Base-by-base conservation (phyloP, 92 coral and sea anemone genomes). In the Nematostella vectensis region DNA sequence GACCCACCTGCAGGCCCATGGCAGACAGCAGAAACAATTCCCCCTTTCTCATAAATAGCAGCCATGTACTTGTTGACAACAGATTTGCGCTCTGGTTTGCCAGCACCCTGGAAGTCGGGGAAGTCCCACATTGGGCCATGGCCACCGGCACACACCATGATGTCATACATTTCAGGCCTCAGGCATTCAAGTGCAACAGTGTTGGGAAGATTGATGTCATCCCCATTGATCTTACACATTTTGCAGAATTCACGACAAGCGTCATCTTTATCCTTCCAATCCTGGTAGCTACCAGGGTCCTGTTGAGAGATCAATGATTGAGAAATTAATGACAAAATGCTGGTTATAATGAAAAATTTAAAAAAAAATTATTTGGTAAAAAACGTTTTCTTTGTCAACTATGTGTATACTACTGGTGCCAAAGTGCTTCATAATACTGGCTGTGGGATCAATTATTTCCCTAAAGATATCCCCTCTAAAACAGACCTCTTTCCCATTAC, bases 111-210 rank as follows among this genome's bases (percentile, higher is more conserved):
- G 51, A 61, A 36, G 42, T 77, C 62, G 17, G 96, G 83, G 1
- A 81, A 58, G 59, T 89, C 96, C 63, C 81, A 89, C 96, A 89
- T 89, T 0, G 96, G 96, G 6, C 96, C 96, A 60, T 89, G 96
- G 24, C 96, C 96, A 11, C 96, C 96, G 60, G 81, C 96, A 49
- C 75, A 65, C 67, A 89, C 84, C 29, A 77, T 40, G 27, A 76
- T 76, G 50, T 89, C 88, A 29, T 61, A 72, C 48, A 78, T 50
- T 44, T 72, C 47, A 19, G 74, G 29, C 59, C 76, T 83, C 30
- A 74, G 57, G 38, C 69, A 47, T 26, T 50, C 61, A 9, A 78
- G 57, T 18, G 86, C 29, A 16, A 44, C 22, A 13, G 96, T 78
- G 15, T 77, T 69, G 3, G 81, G 59, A 31, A 73, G 36, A 50